These are phyloP conservation scores for Polydrusus pterygomalis DNA, from an alignment of 2,888 invertebrate genomes.

Conservation along the genomic window DNA sequence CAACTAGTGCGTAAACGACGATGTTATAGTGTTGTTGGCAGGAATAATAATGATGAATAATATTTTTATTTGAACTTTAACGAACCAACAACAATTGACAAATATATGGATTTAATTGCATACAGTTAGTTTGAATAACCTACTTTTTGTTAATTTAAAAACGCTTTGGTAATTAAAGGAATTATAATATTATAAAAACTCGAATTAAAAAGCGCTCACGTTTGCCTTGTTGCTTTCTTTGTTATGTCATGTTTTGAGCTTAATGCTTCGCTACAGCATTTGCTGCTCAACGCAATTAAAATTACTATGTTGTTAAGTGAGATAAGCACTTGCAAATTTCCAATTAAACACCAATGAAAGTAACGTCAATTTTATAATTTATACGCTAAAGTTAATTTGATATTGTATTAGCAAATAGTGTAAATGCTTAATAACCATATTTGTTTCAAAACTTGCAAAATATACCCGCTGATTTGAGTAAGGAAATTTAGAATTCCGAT, in stretches of 20 bases:
- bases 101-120: no score
- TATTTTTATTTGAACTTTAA: no score
- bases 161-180: background rate
- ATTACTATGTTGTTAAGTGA: conserved; percentile 9
- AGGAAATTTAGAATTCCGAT: no score
- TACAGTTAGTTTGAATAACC: no score
- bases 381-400: background rate
- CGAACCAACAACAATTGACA: no score
- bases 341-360: background rate
- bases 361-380: background rate
- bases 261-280: background rate
- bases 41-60: no score
- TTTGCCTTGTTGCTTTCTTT: background rate
- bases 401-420: background rate
- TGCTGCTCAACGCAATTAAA: conserved; percentile 9
- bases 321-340: conserved; percentile 20
- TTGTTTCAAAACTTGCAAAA: no score
- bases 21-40: no score
- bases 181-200: background rate
- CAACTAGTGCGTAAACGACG: no score
- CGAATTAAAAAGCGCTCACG: background rate
- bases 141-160: no score
- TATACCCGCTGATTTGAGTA: no score
- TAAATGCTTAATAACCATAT: no score
- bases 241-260: background rate